Base-by-base conservation (phyloP, 2,113 vertebrate genomes). In the Meles meles region DNA sequence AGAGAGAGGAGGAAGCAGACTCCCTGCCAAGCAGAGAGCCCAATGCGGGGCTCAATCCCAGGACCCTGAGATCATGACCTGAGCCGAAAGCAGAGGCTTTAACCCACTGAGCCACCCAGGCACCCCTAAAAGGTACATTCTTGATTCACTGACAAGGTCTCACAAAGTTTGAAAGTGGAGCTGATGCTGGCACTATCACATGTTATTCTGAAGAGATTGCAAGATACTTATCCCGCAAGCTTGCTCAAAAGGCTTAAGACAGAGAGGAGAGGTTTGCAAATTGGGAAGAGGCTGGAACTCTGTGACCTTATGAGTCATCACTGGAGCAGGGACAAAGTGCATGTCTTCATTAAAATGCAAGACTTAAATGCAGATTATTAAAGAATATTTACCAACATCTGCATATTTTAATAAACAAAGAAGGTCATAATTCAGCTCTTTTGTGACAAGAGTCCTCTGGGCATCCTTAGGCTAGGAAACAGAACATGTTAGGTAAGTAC, bases 331-430 rank as follows among this genome's bases (percentile, higher is more conserved):
- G 72, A 94, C 52, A 67, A 88, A 93, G 42, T 91, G 4, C 27
- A 85, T 44, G 52, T 89, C 59, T 77, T 93, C 82, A 88, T 77
- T 91, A 85, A 93, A 96, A 95, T 89, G 13, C 49, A 96, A 81
- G 7, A 31, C 27, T 94, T 65, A 93, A 94, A 81, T 79, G 44
- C 18, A 94, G 27, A 93, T 65, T 84, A 67, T 31, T 94, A 90
- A 87, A 67, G 77, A 94, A 77, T 34, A 89, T 52, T 97, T 65
- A 83, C 37, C 14, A 67, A 3, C 83, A 94, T 89, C 37, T 90
- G 20, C 27, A 82, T 59, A 89, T 61, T 97, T 94, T 84, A 97
- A 96, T 92, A 95, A 97, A 23, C 52, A 94, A 79, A 83, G 52
- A 14, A 82, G 67, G 27, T 93, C 39, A 93, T 77, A 92, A 90